Conservation (phyloP, 2,113 vertebrate genomes). For the Nipponia nippon region DNA sequence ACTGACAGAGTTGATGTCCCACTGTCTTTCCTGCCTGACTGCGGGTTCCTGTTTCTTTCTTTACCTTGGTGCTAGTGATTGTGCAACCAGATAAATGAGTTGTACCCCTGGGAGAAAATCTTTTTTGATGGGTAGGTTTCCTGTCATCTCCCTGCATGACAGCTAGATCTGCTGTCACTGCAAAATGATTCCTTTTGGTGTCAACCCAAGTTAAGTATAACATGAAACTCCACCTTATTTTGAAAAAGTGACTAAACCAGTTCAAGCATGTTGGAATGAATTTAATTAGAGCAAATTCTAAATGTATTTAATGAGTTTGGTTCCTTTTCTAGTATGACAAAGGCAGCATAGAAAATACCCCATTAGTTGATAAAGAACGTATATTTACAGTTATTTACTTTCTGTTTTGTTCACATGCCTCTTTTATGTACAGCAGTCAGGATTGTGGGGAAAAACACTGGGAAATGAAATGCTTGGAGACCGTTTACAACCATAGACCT, state of each 20-base stretch:
- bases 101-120: background rate
- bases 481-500: background rate
- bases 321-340: background rate
- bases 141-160: background rate
- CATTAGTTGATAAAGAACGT: background rate
- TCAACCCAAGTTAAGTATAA: background rate
- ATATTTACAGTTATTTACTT: background rate
- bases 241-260: background rate
- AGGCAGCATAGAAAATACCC: background rate
- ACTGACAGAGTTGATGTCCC: background rate
- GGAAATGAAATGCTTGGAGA: background rate
- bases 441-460: background rate
- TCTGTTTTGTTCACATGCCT: background rate
- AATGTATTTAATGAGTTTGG: background rate
- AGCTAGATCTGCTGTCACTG: background rate
- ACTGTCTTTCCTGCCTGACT: background rate
- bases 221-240: background rate
- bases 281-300: background rate
- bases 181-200: background rate
- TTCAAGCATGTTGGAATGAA: background rate
- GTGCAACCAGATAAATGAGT: background rate
- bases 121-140: background rate
- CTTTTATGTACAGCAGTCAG: background rate
- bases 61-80: background rate
- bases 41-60: background rate